Percentiles rank a stretch among this genome's conserved stretches.
These are phyloP conservation scores for Onychomys arenicola DNA, from an alignment of 2,797 vertebrate genomes.

Conservation along the genomic window DNA sequence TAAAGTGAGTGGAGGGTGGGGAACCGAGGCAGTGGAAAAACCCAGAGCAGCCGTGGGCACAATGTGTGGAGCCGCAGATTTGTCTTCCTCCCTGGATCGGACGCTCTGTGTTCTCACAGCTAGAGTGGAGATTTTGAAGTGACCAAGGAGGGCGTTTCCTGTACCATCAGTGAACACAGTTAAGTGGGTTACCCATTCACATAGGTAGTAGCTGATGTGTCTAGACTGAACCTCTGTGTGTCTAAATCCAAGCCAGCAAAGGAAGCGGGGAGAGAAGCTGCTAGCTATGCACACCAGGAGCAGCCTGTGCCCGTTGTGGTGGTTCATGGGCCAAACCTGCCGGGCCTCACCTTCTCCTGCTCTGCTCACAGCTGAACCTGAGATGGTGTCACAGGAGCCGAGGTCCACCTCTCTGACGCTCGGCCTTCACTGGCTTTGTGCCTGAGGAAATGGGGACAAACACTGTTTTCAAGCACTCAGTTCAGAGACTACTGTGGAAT, in stretches of 20 bases:
- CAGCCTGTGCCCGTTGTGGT: rapidly evolving
- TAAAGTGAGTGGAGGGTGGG: neutral
- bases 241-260: neutral
- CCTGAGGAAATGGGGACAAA: neutral
- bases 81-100: rapidly evolving
- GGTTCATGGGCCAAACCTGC: neutral
- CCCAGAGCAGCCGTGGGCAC: neutral
- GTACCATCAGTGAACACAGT: neutral
- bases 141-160: neutral
- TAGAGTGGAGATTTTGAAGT: neutral
- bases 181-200: neutral
- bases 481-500: neutral
- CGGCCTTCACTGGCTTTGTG: neutral
- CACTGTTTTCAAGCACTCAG: neutral
- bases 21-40: neutral
- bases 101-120: neutral
- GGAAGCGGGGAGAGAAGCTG: rapidly evolving
- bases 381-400: neutral
- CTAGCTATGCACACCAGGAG: too few relatives aligned
- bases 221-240: neutral
- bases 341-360: too few relatives aligned
- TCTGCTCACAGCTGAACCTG: neutral
- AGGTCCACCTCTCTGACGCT: neutral
- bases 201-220: neutral
- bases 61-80: neutral